These are phyloP conservation scores for Zaprionus davidi DNA, from an alignment of 1,140 invertebrate genomes.

Conservation along the genomic window DNA sequence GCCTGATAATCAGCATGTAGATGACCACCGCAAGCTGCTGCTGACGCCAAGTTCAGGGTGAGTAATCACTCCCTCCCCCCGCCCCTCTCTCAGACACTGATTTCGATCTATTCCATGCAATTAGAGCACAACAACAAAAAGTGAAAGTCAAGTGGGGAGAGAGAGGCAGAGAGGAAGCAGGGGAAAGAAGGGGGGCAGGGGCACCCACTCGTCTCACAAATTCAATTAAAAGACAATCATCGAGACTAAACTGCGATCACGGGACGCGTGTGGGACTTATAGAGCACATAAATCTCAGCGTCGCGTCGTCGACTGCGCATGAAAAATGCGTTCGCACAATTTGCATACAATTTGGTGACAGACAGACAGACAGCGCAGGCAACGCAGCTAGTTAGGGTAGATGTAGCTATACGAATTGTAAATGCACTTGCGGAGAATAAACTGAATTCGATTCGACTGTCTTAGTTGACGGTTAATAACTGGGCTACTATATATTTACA, in stretches of 20 bases:
- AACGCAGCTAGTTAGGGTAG: neutral
- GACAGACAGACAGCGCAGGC: slow-evolving; percentile 23
- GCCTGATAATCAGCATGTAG: slow-evolving; percentile 30
- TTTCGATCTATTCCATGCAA: slow-evolving; percentile 45
- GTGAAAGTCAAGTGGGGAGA: slow-evolving; percentile 60
- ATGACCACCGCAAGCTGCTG: slow-evolving; percentile 42
- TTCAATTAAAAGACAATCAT: slow-evolving; percentile 65
- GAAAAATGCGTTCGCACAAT: slow-evolving; percentile 51
- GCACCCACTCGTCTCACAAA: slow-evolving; percentile 38
- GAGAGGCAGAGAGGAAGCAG: neutral
- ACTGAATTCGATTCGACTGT: too few species aligned
- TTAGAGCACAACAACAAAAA: slow-evolving; percentile 62
- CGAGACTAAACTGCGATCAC: slow-evolving; percentile 30
- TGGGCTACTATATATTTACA: too few species aligned
- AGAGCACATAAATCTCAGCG: slow-evolving; percentile 60
- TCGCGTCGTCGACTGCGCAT: slow-evolving; percentile 34
- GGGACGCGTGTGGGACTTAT: slow-evolving; percentile 38
- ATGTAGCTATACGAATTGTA: neutral
- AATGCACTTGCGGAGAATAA: neutral
- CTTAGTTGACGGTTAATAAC: too few species aligned
- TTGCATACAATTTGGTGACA: slow-evolving; percentile 78
- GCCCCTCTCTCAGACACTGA: neutral
- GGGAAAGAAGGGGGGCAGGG: neutral
- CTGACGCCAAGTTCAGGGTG: slow-evolving; percentile 73
- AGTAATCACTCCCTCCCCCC: slow-evolving; percentile 34